A percentile compares a stretch with the other conserved stretches of the same genome.
Evolutionary conservation across 2,888 invertebrate genomes (phyloP).

Genomic region (Diabrotica balteata): DNA sequence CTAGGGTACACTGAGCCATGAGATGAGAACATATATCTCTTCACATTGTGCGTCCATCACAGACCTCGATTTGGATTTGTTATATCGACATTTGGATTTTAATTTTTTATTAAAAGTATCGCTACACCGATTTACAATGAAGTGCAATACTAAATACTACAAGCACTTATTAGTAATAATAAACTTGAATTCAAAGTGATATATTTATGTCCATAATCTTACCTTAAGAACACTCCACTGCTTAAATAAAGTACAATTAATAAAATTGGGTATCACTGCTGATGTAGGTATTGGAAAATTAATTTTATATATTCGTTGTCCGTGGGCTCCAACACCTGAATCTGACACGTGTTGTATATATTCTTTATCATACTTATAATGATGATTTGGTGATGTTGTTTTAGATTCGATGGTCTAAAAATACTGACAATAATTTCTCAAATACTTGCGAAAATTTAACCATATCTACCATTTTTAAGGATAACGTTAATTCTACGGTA

Average conservation of each 20-base stretch:
- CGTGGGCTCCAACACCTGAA: conserved; percentile 44
- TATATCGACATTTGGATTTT: too few species aligned
- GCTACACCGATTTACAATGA: too few species aligned
- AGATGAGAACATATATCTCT: too few species aligned
- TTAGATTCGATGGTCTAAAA: neutral
- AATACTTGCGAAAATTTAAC: neutral
- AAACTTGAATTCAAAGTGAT: too few species aligned
- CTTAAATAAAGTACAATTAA: conserved; percentile 32
- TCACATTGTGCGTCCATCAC: too few species aligned
- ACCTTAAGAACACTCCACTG: conserved; percentile 30
- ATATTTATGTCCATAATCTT: neutral
- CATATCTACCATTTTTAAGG: conserved; percentile 53
- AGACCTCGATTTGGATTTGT: too few species aligned
- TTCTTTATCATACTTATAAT: neutral
- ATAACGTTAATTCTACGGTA: conserved; percentile 69
- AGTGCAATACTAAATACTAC: too few species aligned
- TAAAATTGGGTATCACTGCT: conserved; percentile 38
- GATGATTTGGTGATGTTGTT: neutral
- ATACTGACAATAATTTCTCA: neutral
- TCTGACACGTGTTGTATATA: neutral
- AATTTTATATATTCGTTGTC: conserved; percentile 41
- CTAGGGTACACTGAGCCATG: too few species aligned
- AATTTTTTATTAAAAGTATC: too few species aligned
- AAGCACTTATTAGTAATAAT: too few species aligned
- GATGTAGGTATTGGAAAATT: conserved; percentile 37